A percentile compares a stretch with the other conserved stretches of the same genome.
phyloP scores from a whole-genome alignment of 2,888 invertebrate genomes.

The Xylophagus ater region DNA sequence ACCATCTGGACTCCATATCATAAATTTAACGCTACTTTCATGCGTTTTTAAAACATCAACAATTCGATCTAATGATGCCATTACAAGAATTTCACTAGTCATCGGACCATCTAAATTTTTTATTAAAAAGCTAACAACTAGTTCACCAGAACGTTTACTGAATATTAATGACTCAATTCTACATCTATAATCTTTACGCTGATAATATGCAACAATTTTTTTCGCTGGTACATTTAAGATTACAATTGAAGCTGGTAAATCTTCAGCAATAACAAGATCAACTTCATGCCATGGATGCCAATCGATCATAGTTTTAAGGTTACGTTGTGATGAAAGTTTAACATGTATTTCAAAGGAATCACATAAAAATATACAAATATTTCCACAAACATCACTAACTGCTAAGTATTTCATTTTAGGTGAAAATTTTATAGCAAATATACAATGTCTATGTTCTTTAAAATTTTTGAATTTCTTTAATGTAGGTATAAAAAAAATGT shows the following conservation, averaged over 20 bases:
- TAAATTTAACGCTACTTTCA: conserved; percentile 29
- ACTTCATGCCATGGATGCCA: conserved; percentile 42
- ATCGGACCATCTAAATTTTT: conserved; percentile 22
- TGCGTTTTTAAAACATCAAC: conserved; percentile 31
- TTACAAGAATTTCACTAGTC: conserved; percentile 29
- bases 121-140: conserved; percentile 33
- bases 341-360: conserved; percentile 21
- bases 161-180: conserved; percentile 34
- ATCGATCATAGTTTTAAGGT: conserved; percentile 27
- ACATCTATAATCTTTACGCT: conserved; percentile 26
- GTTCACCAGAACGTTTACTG: conserved; percentile 37
- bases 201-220: conserved; percentile 31
- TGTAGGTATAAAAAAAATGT: conserved; percentile 8
- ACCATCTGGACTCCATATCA: conserved; percentile 34
- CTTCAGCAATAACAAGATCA: conserved; percentile 33
- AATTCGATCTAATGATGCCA: conserved; percentile 33
- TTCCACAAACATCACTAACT: conserved; percentile 27
- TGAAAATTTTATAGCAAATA: conserved; percentile 29
- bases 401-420: conserved; percentile 30
- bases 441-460: conserved; percentile 21
- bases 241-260: conserved; percentile 28
- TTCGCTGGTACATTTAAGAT: conserved; percentile 29
- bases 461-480: conserved; percentile 11
- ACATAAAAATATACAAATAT: conserved; percentile 28
- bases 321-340: conserved; percentile 21